phyloP scores from a whole-genome alignment of 2,113 vertebrate genomes.

The Festucalex cinctus region DNA sequence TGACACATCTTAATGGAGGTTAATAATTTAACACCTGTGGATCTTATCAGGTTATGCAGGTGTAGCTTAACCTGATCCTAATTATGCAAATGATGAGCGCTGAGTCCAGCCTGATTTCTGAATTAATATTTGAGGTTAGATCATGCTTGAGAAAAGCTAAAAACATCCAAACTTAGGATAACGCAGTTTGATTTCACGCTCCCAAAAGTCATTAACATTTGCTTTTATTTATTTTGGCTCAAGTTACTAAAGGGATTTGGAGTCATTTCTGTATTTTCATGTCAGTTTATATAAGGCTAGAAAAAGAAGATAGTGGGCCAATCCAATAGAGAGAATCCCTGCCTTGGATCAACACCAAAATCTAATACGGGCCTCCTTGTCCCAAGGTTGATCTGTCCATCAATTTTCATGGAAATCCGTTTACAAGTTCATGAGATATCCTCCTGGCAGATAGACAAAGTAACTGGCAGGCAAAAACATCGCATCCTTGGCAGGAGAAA shows the following conservation, averaged over 20 bases:
- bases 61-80: neutral
- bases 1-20: neutral
- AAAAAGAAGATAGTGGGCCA: constrained; percentile 9
- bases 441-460: constrained; percentile 42
- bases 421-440: constrained; percentile 38
- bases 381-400: constrained; percentile 28
- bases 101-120: neutral
- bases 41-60: neutral
- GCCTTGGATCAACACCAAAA: constrained; percentile 21
- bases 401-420: constrained; percentile 33
- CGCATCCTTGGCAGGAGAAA: constrained; percentile 46
- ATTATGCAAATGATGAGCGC: neutral
- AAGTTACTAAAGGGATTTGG: constrained; percentile 6
- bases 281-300: constrained; percentile 9
- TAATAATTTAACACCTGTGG: neutral
- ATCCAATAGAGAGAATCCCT: constrained; percentile 6
- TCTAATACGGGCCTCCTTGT: constrained; percentile 15
- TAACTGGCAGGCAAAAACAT: constrained; percentile 47
- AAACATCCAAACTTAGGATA: neutral
- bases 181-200: neutral
- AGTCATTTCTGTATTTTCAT: constrained; percentile 1
- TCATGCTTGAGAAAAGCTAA: neutral
- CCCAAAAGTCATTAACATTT: constrained; percentile 9
- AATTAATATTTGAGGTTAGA: neutral
- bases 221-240: neutral